Evolutionary conservation across 2,888 invertebrate species (phyloP), one percentile per base, ranked within the genome.

Genomic region (Drosophila putrida): DNA sequence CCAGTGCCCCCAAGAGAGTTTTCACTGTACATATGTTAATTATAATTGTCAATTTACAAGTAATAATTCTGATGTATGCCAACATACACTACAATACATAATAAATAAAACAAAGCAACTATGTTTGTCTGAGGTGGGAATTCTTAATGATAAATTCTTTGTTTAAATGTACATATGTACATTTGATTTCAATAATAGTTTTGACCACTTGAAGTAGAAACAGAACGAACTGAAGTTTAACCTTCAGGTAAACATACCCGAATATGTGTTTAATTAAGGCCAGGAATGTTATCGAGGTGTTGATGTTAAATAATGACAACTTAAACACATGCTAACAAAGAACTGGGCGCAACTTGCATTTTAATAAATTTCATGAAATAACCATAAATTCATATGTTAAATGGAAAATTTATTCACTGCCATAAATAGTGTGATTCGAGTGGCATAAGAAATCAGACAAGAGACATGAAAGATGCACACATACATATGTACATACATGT

Each of bases 341-440:
- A 75, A 70, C 44, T 61, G 49, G 59, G 67, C 75, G 62, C 72
- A 63, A 72, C 60, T 58, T 77, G 85, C 85, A 83, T 80, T 82
- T 77, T 79, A 72, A 83, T 77, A 85, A 75, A 84, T 73, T 68
- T 73, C 33, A 81, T 75, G 57, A 72, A 72, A 69, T 66, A 57
- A 36, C 58, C 73, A 78, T 75, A 78, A 83, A 85, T 74, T 78
- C 66, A 64, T 66, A 72, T 72, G 80, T 60, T 80, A 70, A 83
- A 78, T 80, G 73, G 68, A 71, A 71, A 85, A 84, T 80, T 74
- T 83, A 72, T 83, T 51, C 78, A 73, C 50, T 49, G 79, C 69
- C 81, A 75, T 78, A 81, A 80, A 78, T 73, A 82, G 79, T 77
- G 74, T 66, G 76, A 71, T 68, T 64, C 44, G 61, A 64, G 47